These are phyloP conservation scores for Poecilia wingei DNA, from an alignment of 2,797 vertebrate genomes.

Conservation along the genomic window DNA sequence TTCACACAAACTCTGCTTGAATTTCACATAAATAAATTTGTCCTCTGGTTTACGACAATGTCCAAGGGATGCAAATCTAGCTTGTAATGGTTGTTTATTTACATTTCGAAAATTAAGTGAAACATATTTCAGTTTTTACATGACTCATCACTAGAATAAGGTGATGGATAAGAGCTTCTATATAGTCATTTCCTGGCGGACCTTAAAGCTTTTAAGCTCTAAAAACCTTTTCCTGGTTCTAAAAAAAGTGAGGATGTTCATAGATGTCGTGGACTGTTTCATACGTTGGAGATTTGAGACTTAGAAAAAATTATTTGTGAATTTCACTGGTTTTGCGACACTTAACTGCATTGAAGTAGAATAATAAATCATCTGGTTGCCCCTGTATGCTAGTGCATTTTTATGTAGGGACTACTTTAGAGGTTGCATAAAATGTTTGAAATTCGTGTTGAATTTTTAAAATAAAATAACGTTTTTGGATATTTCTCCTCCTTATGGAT, in stretches of 20 bases:
- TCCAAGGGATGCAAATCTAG: background rate
- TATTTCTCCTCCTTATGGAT: background rate
- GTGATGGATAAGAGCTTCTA: background rate
- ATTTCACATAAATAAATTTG: background rate
- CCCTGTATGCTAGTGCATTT: background rate
- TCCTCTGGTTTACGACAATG: background rate
- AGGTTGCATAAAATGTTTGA: background rate
- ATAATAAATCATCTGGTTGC: background rate
- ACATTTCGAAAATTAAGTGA: background rate
- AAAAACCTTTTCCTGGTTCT: background rate
- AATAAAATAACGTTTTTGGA: background rate
- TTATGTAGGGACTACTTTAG: background rate
- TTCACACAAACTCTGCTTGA: constrained; percentile 14
- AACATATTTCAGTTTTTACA: background rate
- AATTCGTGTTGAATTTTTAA: background rate
- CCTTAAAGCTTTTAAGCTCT: background rate
- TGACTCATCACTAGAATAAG: background rate
- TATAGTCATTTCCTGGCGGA: background rate
- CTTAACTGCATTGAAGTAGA: background rate
- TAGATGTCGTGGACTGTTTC: background rate
- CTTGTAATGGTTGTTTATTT: background rate
- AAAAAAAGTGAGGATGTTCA: background rate
- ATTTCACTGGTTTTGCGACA: background rate
- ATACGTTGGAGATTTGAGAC: background rate
- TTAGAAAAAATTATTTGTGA: background rate